phyloP scores from a whole-genome alignment of 2,888 invertebrate species.

The Dascillus cervinus region DNA sequence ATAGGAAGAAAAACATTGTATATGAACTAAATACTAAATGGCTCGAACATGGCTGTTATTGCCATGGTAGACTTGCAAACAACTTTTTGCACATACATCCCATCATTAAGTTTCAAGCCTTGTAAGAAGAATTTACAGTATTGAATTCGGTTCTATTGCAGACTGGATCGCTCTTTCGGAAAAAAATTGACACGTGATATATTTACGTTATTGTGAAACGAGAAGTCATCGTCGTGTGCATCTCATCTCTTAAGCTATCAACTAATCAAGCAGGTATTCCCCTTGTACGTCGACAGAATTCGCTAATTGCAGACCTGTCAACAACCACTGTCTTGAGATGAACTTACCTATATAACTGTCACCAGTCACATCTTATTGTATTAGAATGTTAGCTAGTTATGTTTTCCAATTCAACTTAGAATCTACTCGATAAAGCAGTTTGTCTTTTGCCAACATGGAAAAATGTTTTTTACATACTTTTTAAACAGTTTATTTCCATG shows the following conservation, averaged over 20 bases:
- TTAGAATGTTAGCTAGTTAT: too few relatives aligned
- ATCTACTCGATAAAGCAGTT: too few relatives aligned
- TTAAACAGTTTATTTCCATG: too few relatives aligned
- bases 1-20: constrained; percentile 21
- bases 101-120: too few relatives aligned
- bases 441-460: too few relatives aligned
- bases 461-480: too few relatives aligned
- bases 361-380: constrained; percentile 19
- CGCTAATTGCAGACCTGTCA: constrained; percentile 26
- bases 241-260: too few relatives aligned
- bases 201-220: too few relatives aligned
- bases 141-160: too few relatives aligned
- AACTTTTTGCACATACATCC: constrained; percentile 25
- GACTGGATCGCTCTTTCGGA: neutral
- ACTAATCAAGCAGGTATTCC: constrained; percentile 15
- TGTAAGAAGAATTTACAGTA: too few relatives aligned
- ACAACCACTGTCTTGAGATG: constrained; percentile 26
- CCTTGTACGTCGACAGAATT: constrained; percentile 18
- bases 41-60: constrained; percentile 22
- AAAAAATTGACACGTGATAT: neutral
- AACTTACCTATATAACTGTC: constrained; percentile 31
- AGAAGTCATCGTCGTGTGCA: too few relatives aligned
- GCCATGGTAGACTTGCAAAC: constrained; percentile 25
- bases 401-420: too few relatives aligned
- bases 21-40: constrained; percentile 23